A percentile compares a stretch with the other conserved stretches of the same genome.
Conservation (phyloP, 1,140 invertebrate species). For the Lordiphosa stackelbergi region DNA sequence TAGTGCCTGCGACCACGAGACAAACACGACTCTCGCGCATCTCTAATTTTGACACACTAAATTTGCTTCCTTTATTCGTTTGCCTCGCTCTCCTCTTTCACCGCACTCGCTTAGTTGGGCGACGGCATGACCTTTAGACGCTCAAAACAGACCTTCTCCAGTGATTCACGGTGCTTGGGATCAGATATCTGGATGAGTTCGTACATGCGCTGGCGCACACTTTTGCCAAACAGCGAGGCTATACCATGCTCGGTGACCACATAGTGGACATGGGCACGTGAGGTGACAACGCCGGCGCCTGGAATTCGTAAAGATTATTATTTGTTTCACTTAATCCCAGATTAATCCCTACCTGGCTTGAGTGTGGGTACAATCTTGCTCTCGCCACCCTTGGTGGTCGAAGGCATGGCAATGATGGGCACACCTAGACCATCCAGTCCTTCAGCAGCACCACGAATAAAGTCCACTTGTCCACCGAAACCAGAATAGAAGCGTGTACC, state of each 20-base stretch:
- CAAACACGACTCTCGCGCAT: neutral
- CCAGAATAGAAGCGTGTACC: constrained; percentile 95
- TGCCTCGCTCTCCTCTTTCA: neutral
- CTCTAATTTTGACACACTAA: constrained; percentile 12
- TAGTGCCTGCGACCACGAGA: too few species aligned
- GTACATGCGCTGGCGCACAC: constrained; percentile 90
- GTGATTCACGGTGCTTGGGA: constrained; percentile 89
- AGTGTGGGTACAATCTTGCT: constrained; percentile 92
- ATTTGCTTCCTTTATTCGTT: constrained; percentile 12
- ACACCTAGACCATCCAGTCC: constrained; percentile 92
- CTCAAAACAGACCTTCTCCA: constrained; percentile 94
- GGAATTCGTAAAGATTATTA: constrained; percentile 16
- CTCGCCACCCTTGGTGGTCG: constrained; percentile 89
- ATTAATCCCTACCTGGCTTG: constrained; percentile 83
- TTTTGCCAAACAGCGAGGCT: constrained; percentile 93
- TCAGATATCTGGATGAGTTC: constrained; percentile 94
- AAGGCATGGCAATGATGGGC: constrained; percentile 95
- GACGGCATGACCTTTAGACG: constrained; percentile 92
- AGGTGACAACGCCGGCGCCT: constrained; percentile 96
- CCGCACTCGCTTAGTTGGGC: constrained; percentile 17
- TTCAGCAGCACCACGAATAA: constrained; percentile 94
- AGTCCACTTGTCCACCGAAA: constrained; percentile 96
- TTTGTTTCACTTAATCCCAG: neutral
- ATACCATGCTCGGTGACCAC: constrained; percentile 96
- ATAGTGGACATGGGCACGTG: constrained; percentile 94